A percentile compares a stretch with the other conserved stretches of the same genome.
phyloP scores from a whole-genome alignment of 1,140 invertebrate genomes.

The Octopus bimaculoides region DNA sequence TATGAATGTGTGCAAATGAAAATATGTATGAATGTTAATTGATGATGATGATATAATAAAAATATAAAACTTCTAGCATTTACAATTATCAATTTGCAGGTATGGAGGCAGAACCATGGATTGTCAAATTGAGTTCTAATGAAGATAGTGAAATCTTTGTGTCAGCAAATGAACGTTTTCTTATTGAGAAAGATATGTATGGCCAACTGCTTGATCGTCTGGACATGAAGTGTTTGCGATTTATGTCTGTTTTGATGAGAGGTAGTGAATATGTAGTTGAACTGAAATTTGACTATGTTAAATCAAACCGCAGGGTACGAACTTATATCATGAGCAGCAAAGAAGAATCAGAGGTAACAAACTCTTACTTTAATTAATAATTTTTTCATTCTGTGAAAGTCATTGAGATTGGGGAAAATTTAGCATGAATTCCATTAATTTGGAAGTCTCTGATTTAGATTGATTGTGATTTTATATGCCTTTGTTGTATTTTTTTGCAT shows the following conservation, averaged over 20 bases:
- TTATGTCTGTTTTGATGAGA: conserved; percentile 10
- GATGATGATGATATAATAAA: no score
- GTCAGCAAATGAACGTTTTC: conserved; percentile 35
- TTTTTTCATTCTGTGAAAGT: no score
- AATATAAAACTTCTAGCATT: no score
- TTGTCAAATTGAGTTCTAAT: conserved; percentile 31
- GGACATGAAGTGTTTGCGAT: conserved; percentile 35
- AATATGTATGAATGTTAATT: no score
- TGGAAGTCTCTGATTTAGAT: no score
- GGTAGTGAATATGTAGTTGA: conserved; percentile 16
- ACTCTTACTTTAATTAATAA: no score
- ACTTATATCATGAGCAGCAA: conserved; percentile 41
- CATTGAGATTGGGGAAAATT: no score
- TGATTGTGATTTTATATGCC: no score
- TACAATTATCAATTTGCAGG: conserved; percentile 25
- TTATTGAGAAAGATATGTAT: conserved; percentile 43
- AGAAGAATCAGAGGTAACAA: conserved; percentile 28
- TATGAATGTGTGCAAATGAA: no score
- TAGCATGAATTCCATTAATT: no score
- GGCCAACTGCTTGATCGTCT: conserved; percentile 29
- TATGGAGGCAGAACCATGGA: conserved; percentile 44
- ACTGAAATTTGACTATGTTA: conserved; percentile 41
- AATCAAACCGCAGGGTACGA: conserved; percentile 35
- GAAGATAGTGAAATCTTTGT: conserved; percentile 34
- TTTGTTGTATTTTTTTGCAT: no score